A percentile compares a stretch with the other conserved stretches of the same genome.
These are phyloP conservation scores for Trachythela sp. DNA, from an alignment of 64 coral and sea anemone species.

Conservation along the genomic window DNA sequence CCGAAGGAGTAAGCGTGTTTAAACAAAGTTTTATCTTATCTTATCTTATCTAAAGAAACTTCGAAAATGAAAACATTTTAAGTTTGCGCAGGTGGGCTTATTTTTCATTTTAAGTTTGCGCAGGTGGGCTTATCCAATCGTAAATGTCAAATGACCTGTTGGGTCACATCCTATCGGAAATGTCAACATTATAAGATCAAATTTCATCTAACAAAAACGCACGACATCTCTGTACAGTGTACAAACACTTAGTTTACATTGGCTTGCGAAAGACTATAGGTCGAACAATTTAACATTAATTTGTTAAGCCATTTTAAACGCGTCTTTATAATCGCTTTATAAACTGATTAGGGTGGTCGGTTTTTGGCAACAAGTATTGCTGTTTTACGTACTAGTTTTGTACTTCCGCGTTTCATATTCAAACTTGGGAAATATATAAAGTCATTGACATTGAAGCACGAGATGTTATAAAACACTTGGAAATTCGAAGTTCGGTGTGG, in stretches of 20 bases:
- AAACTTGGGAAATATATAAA: background rate
- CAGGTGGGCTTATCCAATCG: no score
- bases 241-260: background rate
- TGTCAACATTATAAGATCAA: background rate
- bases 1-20: no score
- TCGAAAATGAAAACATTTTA: no score
- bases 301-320: background rate
- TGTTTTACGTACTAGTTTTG: background rate
- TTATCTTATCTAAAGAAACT: no score
- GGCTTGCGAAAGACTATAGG: background rate
- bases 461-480: background rate
- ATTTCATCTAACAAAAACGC: background rate
- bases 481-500: no score
- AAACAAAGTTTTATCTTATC: no score
- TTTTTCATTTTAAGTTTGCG: no score
- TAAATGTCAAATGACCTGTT: background rate
- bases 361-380: background rate
- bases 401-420: background rate
- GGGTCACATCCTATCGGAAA: background rate
- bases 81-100: no score
- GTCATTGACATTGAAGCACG: background rate
- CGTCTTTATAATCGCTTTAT: background rate
- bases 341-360: background rate
- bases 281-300: background rate
- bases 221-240: background rate